These are phyloP conservation scores for Platyrinchus mystaceus DNA, from an alignment of 2,797 vertebrate species.

Conservation along the genomic window DNA sequence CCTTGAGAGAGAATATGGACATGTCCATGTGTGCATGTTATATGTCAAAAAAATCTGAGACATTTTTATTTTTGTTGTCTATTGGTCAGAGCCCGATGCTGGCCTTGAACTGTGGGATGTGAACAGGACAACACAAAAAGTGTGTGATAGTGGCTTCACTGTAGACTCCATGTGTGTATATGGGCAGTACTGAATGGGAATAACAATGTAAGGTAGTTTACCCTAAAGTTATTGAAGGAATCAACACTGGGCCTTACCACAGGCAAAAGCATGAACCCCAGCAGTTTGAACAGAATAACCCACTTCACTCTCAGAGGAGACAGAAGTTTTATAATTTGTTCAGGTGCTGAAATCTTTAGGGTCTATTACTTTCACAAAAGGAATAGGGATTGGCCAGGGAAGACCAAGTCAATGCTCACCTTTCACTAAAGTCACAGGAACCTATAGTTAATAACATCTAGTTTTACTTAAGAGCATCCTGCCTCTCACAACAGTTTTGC, in stretches of 20 bases:
- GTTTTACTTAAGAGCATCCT: neutral
- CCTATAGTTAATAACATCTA: neutral
- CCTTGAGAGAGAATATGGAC: neutral
- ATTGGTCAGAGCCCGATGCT: neutral
- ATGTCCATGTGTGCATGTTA: neutral
- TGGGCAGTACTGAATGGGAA: neutral
- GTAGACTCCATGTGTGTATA: neutral
- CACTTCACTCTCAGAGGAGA: neutral
- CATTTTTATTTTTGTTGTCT: neutral
- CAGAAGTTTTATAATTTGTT: neutral
- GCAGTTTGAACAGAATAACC: neutral
- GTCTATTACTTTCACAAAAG: neutral
- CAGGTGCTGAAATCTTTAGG: neutral
- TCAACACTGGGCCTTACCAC: fast-evolving
- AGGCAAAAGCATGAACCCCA: neutral
- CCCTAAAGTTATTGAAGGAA: neutral
- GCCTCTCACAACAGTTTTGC: neutral
- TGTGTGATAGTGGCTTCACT: fast-evolving
- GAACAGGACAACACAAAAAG: neutral
- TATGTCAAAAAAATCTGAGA: neutral
- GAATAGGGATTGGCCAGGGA: neutral
- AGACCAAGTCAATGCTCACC: neutral
- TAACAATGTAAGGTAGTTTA: neutral
- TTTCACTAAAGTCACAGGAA: neutral
- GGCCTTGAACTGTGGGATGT: neutral